phyloP scores from a whole-genome alignment of 2,113 vertebrate species.

The Hirundichthys speculiger region DNA sequence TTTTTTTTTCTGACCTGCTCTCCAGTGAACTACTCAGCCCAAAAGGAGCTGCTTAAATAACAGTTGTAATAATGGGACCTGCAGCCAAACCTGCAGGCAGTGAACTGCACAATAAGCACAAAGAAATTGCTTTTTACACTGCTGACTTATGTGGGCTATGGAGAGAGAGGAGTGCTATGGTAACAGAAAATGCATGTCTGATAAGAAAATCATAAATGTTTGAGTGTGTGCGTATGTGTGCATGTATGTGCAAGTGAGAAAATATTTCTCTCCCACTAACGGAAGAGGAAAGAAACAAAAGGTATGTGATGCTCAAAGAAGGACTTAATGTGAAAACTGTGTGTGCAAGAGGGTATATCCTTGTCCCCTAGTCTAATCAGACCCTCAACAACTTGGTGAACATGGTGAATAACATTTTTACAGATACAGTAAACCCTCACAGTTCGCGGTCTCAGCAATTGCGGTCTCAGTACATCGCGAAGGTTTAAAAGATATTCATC shows the following conservation, averaged over 20 bases:
- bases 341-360: neutral
- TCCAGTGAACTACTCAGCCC: constrained; percentile 64
- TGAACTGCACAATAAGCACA: constrained; percentile 56
- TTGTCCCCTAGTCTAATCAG: neutral
- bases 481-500: too few relatives aligned
- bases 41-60: constrained; percentile 74
- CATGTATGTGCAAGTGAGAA: neutral
- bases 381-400: neutral
- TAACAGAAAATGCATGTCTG: constrained; percentile 5
- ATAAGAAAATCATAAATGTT: neutral
- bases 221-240: neutral
- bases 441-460: too few relatives aligned
- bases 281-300: constrained; percentile 3
- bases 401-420: too few relatives aligned
- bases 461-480: too few relatives aligned
- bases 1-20: constrained; percentile 58
- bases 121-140: constrained; percentile 61
- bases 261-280: constrained; percentile 9
- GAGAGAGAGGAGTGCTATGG: constrained; percentile 5
- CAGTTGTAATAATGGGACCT: constrained; percentile 70
- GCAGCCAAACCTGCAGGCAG: constrained; percentile 60
- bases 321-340: neutral
- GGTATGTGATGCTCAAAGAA: neutral
- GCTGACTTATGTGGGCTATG: constrained; percentile 31
- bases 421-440: too few relatives aligned